A percentile compares a stretch with the other conserved stretches of the same genome.
These are phyloP conservation scores for Percopsis transmontana DNA, from an alignment of 2,113 vertebrate species.

Conservation along the genomic window DNA sequence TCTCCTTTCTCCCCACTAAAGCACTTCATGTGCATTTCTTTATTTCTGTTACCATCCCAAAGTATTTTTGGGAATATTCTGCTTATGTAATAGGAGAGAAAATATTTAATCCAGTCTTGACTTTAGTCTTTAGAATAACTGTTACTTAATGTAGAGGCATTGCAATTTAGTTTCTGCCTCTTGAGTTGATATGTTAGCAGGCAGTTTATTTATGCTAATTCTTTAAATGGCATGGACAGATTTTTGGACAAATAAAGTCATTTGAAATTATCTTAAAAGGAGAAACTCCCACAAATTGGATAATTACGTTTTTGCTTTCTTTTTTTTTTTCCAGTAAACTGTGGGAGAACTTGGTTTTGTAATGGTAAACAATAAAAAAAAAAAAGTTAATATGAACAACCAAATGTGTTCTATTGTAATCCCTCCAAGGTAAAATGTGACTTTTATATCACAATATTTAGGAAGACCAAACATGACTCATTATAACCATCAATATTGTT, in stretches of 20 bases:
- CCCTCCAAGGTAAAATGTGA: too few species aligned
- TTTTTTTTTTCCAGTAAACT: neutral
- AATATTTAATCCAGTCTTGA: neutral
- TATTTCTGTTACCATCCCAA: slow-evolving; percentile 1
- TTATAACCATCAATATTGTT: too few species aligned
- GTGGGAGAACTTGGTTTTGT: neutral
- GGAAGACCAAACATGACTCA: too few species aligned
- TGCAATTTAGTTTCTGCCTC: slow-evolving; percentile 19
- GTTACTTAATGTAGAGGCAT: slow-evolving; percentile 2
- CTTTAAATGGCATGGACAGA: slow-evolving; percentile 4
- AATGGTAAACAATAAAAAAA: slow-evolving; percentile 41
- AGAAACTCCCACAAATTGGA: neutral
- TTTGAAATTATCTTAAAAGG: slow-evolving; percentile 10
- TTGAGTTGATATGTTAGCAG: slow-evolving; percentile 7
- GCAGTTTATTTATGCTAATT: slow-evolving; percentile 7
- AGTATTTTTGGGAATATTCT: slow-evolving; percentile 22
- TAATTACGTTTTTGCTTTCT: neutral
- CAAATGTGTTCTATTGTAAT: too few species aligned
- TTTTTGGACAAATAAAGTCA: slow-evolving; percentile 13
- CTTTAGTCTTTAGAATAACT: neutral
- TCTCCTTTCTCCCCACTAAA: neutral
- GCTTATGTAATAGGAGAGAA: neutral
- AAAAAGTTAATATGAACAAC: neutral
- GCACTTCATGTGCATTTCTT: neutral
- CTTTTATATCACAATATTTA: too few species aligned